Evolutionary conservation across 2,888 invertebrate genomes (phyloP).

Genomic region (Atethmia centrago): DNA sequence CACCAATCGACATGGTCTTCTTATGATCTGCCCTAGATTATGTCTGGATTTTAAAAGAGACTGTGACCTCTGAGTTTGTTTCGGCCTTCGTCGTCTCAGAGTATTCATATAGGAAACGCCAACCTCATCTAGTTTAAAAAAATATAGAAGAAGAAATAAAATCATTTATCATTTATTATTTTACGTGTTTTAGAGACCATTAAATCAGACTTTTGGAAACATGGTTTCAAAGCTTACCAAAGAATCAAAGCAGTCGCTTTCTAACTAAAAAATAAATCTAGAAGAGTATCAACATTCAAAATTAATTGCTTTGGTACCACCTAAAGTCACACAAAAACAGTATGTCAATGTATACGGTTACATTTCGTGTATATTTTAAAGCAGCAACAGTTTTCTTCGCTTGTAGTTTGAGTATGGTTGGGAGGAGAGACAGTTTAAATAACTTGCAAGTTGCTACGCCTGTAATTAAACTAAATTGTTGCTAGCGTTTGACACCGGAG

Average conservation of each 20-base stretch:
- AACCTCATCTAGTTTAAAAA: too few species aligned
- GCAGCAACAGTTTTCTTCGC: constrained; percentile 41
- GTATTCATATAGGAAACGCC: too few species aligned
- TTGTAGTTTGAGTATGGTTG: constrained; percentile 36
- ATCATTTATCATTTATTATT: background rate
- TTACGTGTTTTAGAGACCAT: background rate
- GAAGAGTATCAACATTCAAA: constrained; percentile 18
- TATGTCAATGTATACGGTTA: background rate
- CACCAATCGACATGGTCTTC: too few species aligned
- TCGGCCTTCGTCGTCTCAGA: too few species aligned
- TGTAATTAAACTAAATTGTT: constrained; percentile 61
- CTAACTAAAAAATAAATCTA: background rate
- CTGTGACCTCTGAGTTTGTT: too few species aligned
- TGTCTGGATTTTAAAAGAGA: too few species aligned
- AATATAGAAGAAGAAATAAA: too few species aligned
- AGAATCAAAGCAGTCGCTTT: constrained; percentile 13
- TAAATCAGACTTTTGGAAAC: background rate
- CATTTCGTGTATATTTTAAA: constrained; percentile 22
- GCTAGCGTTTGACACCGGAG: constrained; percentile 56
- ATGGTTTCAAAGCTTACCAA: background rate
- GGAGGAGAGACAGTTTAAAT: constrained; percentile 56
- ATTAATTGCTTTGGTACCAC: constrained; percentile 18
- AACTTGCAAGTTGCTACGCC: constrained; percentile 55
- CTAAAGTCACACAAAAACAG: background rate
- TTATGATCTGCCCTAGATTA: too few species aligned